These are phyloP conservation scores for Melanaphis sacchari DNA, from an alignment of 1,140 invertebrate genomes.

Conservation along the genomic window DNA sequence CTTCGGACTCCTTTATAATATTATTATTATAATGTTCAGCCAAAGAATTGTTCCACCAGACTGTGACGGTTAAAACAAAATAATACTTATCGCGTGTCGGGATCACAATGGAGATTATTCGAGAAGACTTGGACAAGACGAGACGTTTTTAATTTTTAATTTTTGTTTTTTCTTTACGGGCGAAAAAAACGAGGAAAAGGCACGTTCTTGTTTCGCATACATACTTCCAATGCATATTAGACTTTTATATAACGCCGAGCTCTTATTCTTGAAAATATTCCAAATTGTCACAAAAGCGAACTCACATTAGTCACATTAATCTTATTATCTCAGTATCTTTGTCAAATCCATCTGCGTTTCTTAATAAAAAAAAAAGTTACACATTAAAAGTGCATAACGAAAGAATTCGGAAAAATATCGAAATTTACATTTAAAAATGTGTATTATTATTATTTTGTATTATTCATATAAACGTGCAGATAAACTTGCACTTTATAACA, in stretches of 20 bases:
- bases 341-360: no score
- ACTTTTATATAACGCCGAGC: neutral
- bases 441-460: no score
- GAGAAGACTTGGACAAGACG: neutral
- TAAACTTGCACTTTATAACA: no score
- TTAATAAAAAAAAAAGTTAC: no score
- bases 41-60: neutral
- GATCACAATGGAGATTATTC: conserved; percentile 22
- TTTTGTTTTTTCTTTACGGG: neutral
- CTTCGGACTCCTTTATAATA: neutral
- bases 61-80: conserved; percentile 11
- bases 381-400: no score
- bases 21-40: neutral
- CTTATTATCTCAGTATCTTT: neutral
- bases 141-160: neutral
- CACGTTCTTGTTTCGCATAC: neutral
- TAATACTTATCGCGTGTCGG: conserved; percentile 14
- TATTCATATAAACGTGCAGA: no score
- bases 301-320: neutral
- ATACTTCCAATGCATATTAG: neutral
- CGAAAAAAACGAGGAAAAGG: neutral
- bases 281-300: neutral
- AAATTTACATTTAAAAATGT: no score
- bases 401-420: no score
- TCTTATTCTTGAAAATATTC: neutral